These are phyloP conservation scores for Pogonocichla stellata DNA, from an alignment of 2,113 vertebrate genomes.

Conservation along the genomic window DNA sequence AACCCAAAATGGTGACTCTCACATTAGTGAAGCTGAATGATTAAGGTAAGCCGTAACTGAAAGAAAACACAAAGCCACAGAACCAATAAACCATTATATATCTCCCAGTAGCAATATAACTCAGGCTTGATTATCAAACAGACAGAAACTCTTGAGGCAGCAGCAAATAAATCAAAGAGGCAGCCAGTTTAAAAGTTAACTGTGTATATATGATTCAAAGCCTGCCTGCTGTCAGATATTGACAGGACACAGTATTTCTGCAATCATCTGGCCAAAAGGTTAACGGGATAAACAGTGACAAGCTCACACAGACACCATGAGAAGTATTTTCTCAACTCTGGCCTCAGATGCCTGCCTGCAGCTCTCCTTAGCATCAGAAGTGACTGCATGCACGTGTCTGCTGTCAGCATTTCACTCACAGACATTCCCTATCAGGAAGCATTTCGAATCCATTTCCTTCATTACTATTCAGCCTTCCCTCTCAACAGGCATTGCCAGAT, in stretches of 20 bases:
- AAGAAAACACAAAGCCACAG: neutral
- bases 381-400: neutral
- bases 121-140: conserved; percentile 12
- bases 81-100: neutral
- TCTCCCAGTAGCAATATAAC: neutral
- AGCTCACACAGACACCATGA: neutral
- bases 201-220: conserved; percentile 25
- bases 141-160: conserved; percentile 25
- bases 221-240: neutral
- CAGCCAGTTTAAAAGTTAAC: conserved; percentile 29
- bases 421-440: neutral
- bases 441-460: neutral
- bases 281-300: conserved; percentile 5
- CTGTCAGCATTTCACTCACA: neutral
- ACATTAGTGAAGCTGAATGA: neutral
- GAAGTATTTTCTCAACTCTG: neutral
- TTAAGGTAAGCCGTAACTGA: neutral
- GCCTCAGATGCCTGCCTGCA: neutral
- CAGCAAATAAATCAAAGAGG: conserved; percentile 48
- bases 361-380: neutral
- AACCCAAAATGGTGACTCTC: neutral
- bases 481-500: neutral
- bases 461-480: neutral
- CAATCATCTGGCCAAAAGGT: conserved; percentile 28
- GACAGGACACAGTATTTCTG: neutral